Base-by-base conservation (phyloP, 2,797 vertebrate species). In the Acestrorhynchus altus region DNA sequence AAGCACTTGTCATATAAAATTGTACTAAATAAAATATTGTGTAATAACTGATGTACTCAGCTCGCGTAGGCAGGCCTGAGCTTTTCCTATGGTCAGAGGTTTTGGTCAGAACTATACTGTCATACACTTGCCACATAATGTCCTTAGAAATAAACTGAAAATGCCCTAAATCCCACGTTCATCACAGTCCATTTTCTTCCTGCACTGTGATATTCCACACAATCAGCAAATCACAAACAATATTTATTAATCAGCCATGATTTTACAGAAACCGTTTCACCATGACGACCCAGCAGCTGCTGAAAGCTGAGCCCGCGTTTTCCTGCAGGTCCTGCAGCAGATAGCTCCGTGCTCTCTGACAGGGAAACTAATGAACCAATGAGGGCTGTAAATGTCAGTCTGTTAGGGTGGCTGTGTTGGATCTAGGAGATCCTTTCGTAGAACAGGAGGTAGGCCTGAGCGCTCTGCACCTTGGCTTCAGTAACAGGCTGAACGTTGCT, bases 361-460 rank as follows among this genome's bases (percentile, higher is more conserved):
- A 1, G 9, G 18, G 22, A 5, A 28, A 13, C 40, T 65, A 20
- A 64, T 24, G 6, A 46, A 42, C 20, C 10, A 2, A 2, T 16
- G 63, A 46, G 42, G 2, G 31, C 31, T 35, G 31, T 35, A 35
- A 35, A 2, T 6, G 31, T 35, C 31, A 35, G 31, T 35, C 31
- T 35, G 31, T 35, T 2, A 35, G 31, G 31, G 31, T 35, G 31
- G 40, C 8, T 13, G 40, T 13, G 5, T 0, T 12, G 13, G 60
- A 22, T 1, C 46, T 86, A 93, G n/a, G 83, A 81, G 83, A 96
- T 90, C 87, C 94, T 93, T 89, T 99, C 98, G 8, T 99, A 99
- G 88, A 99, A 99, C 13, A 99, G 94, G 86, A 99, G 96, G 93
- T 99, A 99, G 49, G 98, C 98, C 90, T 99, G 98, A 1, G 95